Conservation (phyloP, 1,140 invertebrate genomes). For the Aphis gossypii region DNA sequence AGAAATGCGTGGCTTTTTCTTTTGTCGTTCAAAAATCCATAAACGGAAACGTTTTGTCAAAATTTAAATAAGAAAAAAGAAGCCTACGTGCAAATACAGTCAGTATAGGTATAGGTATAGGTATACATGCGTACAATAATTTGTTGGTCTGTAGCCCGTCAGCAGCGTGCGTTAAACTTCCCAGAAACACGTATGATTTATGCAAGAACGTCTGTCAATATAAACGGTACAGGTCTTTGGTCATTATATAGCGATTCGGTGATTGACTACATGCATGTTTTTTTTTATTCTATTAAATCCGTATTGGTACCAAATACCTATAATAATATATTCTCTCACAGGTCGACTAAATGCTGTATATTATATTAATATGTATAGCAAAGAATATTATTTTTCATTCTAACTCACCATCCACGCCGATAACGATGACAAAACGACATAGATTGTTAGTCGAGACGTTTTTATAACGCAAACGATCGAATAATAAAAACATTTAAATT, state of each 20-base stretch:
- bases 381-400: too few species aligned
- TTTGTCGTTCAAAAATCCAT: neutral
- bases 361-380: too few species aligned
- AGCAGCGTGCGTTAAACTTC: neutral
- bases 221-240: neutral
- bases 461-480: too few species aligned
- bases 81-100: neutral
- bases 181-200: constrained; percentile 2
- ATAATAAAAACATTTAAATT: too few species aligned
- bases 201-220: neutral
- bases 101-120: neutral
- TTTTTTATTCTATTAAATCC: neutral
- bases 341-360: neutral
- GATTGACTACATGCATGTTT: neutral
- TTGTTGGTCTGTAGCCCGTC: neutral
- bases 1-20: neutral
- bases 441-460: too few species aligned
- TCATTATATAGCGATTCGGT: neutral
- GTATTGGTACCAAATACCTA: neutral
- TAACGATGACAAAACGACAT: too few species aligned
- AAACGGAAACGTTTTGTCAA: neutral
- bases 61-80: neutral
- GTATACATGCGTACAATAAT: neutral
- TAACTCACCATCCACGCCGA: too few species aligned
- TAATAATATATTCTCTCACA: neutral